phyloP scores from a whole-genome alignment of 1,140 invertebrate species.

The Marisa cornuarietis region DNA sequence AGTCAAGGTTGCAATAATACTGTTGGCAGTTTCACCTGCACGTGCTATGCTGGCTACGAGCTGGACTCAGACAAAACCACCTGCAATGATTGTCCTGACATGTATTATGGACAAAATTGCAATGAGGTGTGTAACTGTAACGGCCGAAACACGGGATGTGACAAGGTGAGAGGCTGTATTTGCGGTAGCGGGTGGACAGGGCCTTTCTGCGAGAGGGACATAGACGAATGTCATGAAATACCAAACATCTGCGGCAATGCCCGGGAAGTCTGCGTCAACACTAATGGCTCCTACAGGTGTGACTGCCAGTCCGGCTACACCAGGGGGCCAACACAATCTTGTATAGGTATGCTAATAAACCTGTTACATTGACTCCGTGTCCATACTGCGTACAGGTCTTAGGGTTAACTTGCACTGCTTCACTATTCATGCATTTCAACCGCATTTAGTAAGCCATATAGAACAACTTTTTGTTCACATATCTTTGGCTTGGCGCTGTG shows the following conservation, averaged over 20 bases:
- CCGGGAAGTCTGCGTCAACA: constrained; percentile 16
- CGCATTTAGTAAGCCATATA: too few species aligned
- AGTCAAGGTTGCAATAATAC: constrained; percentile 18
- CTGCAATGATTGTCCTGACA: constrained; percentile 15
- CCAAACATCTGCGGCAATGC: neutral
- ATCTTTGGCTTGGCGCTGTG: too few species aligned
- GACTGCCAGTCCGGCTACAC: constrained; percentile 1
- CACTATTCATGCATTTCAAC: too few species aligned
- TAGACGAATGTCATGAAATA: constrained; percentile 14
- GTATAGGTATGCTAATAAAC: neutral
- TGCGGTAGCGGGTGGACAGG: constrained; percentile 35
- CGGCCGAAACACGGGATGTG: constrained; percentile 7
- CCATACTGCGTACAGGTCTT: too few species aligned
- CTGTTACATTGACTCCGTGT: too few species aligned
- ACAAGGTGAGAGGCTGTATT: constrained; percentile 21
- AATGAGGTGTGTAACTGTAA: constrained; percentile 10
- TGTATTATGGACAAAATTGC: constrained; percentile 22
- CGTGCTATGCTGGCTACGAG: constrained; percentile 11
- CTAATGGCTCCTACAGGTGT: constrained; percentile 13
- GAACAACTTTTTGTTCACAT: too few species aligned
- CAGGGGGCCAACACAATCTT: neutral
- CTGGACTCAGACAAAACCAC: neutral
- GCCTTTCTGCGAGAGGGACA: constrained; percentile 18
- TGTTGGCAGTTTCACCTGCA: constrained; percentile 15
- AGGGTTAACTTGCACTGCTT: too few species aligned